Evolutionary conservation across 2,113 vertebrate genomes (phyloP).

Genomic region (Castor canadensis): DNA sequence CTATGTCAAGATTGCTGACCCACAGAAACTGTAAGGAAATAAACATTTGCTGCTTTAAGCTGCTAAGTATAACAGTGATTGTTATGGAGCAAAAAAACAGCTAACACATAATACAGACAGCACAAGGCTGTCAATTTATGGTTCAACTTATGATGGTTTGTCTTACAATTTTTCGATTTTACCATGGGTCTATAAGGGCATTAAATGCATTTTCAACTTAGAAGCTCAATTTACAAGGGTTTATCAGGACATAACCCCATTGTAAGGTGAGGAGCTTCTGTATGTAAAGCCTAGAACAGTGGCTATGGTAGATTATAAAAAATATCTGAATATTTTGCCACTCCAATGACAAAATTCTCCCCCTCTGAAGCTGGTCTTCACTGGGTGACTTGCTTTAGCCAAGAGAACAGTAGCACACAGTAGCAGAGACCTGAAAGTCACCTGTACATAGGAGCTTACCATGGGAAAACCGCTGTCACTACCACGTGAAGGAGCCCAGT

Average conservation of each 20-base stretch:
- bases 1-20: not conserved
- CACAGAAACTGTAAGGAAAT: not conserved
- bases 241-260: not conserved
- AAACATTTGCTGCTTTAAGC: not conserved
- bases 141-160: not conserved
- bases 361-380: not conserved
- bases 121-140: not conserved
- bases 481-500: not conserved
- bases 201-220: not conserved
- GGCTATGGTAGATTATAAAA: not conserved
- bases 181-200: not conserved
- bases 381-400: not conserved
- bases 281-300: not conserved
- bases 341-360: not conserved
- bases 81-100: not conserved
- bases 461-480: not conserved
- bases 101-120: not conserved
- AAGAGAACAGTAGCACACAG: not conserved
- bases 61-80: not conserved
- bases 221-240: not conserved
- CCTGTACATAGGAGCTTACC: not conserved
- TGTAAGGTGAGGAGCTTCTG: not conserved
- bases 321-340: not conserved
- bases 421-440: not conserved
- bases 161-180: not conserved